These are phyloP conservation scores for Sebastes cheni DNA, from an alignment of 2,797 vertebrate species.

Conservation along the genomic window DNA sequence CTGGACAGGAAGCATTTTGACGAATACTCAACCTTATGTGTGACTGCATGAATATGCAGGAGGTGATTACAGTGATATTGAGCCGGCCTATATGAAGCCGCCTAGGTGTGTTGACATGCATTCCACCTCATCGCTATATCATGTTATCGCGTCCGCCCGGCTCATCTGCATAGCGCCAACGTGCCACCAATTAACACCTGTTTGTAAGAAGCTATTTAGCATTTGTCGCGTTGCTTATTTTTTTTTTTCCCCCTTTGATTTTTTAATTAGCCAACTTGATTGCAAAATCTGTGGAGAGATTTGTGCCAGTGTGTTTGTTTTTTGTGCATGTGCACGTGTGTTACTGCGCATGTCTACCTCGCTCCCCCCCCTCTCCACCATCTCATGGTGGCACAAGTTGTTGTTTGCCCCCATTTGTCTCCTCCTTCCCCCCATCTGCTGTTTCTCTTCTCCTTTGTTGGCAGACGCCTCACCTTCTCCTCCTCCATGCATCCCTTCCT, in stretches of 20 bases:
- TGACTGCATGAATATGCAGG: slow-evolving; percentile 28
- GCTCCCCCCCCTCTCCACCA: not conserved
- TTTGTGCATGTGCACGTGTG: not conserved
- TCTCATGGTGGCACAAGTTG: slow-evolving; percentile 25
- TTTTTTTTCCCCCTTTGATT: not conserved
- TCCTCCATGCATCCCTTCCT: slow-evolving; percentile 31
- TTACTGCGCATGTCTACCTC: not conserved
- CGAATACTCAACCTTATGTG: slow-evolving; percentile 6
- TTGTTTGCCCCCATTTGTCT: slow-evolving; percentile 56
- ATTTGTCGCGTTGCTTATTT: not conserved
- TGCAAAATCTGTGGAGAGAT: slow-evolving; percentile 35
- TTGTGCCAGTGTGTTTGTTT: slow-evolving; percentile 5
- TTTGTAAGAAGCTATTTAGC: slow-evolving; percentile 53
- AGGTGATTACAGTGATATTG: not conserved
- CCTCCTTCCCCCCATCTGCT: slow-evolving; percentile 51
- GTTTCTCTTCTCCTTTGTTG: slow-evolving; percentile 52
- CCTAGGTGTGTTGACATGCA: not conserved
- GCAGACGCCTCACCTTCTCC: slow-evolving; percentile 45
- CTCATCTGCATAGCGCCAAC: slow-evolving; percentile 58
- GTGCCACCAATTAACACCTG: slow-evolving; percentile 62
- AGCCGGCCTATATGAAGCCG: not conserved
- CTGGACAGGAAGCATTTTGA: slow-evolving; percentile 29
- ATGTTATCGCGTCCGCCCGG: slow-evolving; percentile 11
- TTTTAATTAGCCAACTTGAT: slow-evolving; percentile 61
- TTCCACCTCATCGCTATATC: not conserved